phyloP scores from a whole-genome alignment of 1,140 invertebrate species.

The Potamilus streckersoni region DNA sequence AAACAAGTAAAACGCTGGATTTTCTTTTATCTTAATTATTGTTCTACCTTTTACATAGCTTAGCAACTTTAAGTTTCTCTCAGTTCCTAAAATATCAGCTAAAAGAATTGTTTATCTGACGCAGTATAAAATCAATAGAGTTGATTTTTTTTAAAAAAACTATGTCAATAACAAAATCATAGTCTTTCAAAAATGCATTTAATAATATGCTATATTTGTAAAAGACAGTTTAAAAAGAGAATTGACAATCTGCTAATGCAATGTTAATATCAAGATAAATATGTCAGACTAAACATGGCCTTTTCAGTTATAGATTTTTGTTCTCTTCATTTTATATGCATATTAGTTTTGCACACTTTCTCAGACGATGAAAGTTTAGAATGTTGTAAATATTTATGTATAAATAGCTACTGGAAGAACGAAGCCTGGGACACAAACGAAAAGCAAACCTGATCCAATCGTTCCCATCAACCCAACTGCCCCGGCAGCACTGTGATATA shows the following conservation, averaged over 20 bases:
- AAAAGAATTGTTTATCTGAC: not conserved
- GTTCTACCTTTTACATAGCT: not conserved
- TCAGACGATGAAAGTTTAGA: not conserved
- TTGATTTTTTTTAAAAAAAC: too few species aligned
- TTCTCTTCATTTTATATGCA: not conserved
- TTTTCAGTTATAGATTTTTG: too few species aligned
- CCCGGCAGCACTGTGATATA: conserved; percentile 57
- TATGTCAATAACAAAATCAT: too few species aligned
- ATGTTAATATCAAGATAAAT: too few species aligned
- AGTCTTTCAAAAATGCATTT: too few species aligned
- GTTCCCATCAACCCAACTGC: conserved; percentile 45
- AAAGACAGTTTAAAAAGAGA: too few species aligned
- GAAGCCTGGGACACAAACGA: not conserved
- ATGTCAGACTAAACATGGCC: too few species aligned
- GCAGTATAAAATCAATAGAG: too few species aligned
- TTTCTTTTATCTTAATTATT: not conserved
- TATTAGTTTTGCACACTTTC: not conserved
- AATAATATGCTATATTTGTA: too few species aligned
- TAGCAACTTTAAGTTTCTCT: not conserved
- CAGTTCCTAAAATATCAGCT: not conserved
- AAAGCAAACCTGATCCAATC: conserved; percentile 36
- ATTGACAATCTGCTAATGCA: too few species aligned
- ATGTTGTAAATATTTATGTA: not conserved
- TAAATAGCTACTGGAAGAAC: not conserved
- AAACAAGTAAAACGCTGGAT: not conserved